Evolutionary conservation across 2,113 vertebrate genomes (phyloP).

Genomic region (Carollia perspicillata): DNA sequence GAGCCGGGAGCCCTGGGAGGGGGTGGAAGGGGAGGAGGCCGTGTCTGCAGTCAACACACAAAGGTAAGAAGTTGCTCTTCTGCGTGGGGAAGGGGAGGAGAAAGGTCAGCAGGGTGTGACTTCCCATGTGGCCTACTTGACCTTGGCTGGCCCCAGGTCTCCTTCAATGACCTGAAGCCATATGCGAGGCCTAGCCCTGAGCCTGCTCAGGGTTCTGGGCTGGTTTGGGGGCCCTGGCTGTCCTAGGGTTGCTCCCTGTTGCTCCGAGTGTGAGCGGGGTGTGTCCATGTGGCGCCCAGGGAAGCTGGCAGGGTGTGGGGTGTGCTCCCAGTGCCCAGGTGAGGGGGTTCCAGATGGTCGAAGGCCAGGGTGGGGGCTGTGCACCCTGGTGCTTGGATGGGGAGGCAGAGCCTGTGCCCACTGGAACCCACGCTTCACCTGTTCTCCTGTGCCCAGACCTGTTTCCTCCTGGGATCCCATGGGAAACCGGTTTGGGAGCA

Average conservation of each 20-base stretch:
- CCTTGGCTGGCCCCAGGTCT: not conserved
- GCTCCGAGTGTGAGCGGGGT: not conserved
- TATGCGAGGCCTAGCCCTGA: not conserved
- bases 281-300: fast-evolving
- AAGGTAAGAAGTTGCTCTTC: slow-evolving; percentile 34
- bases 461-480: not conserved
- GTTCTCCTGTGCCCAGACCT: not conserved
- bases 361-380: not conserved
- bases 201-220: not conserved
- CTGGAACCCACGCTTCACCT: too few relatives aligned
- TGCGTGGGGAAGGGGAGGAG: fast-evolving
- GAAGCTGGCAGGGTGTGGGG: not conserved
- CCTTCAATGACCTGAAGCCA: not conserved
- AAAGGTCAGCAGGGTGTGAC: not conserved
- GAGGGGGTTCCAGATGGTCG: not conserved
- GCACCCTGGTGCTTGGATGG: too few relatives aligned
- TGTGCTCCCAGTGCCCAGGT: not conserved
- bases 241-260: not conserved
- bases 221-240: not conserved
- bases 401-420: not conserved
- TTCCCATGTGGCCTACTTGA: not conserved
- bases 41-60: not conserved
- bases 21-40: not conserved
- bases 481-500: slow-evolving; percentile 62
- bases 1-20: not conserved